A percentile compares a stretch with the other conserved stretches of the same genome.
Evolutionary conservation across 2,113 vertebrate genomes (phyloP).

Genomic region (Scomber japonicus): DNA sequence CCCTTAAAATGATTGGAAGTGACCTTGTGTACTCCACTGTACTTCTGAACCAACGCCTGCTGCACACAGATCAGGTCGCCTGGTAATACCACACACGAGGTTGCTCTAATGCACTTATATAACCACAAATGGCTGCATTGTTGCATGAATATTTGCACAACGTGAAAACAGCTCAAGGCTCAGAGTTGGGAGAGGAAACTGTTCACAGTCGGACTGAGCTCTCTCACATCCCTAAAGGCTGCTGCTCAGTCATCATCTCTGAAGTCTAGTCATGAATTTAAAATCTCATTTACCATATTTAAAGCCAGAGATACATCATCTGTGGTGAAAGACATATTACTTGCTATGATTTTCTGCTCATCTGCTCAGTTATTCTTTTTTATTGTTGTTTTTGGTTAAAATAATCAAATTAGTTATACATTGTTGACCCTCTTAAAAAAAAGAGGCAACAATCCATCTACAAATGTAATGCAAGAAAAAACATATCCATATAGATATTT

Average conservation of each 20-base stretch:
- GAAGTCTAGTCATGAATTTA: background rate
- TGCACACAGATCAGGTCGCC: slow-evolving; percentile 48
- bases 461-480: too few species aligned
- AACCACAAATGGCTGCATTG: slow-evolving; percentile 71
- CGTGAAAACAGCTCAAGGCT: slow-evolving; percentile 43
- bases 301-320: too few species aligned
- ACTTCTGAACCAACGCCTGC: slow-evolving; percentile 34
- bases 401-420: too few species aligned
- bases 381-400: too few species aligned
- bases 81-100: slow-evolving; percentile 64
- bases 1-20: slow-evolving; percentile 64
- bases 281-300: background rate
- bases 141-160: slow-evolving; percentile 66
- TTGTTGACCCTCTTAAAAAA: too few species aligned
- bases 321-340: too few species aligned
- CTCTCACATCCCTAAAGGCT: background rate
- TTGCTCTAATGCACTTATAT: slow-evolving; percentile 76
- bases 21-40: slow-evolving; percentile 45
- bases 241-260: background rate
- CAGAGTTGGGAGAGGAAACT: slow-evolving; percentile 1
- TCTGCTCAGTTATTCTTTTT: too few species aligned
- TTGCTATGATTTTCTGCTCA: too few species aligned
- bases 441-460: too few species aligned
- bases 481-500: too few species aligned
- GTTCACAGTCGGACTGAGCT: slow-evolving; percentile 20